Evolutionary conservation across 2,113 vertebrate species (phyloP), one percentile per base, ranked within the genome.

Genomic region (Callionymus lyra): DNA sequence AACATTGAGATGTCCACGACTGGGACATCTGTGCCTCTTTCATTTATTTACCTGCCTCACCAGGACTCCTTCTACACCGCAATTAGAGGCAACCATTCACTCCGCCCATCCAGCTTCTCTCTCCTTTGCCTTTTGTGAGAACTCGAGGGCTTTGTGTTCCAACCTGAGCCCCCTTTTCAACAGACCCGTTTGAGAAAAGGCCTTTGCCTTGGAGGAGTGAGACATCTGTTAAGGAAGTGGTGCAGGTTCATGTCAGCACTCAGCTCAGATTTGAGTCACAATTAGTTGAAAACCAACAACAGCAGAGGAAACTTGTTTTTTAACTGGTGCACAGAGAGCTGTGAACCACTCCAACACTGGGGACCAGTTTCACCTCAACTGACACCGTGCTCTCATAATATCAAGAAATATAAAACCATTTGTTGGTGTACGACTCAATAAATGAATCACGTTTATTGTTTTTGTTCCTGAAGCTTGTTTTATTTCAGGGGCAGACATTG

Each of bases 161-260:
- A 65, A 66, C 65, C 64, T 50, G 57, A 66, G 63, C 65, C 58
- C 21, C 42, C 57, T 63, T 68, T 70, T 72, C 57, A 78, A 36
- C 38, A 12, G 8, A 36, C 33, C 6, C 52, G 21, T 40, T 37
- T 47, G 57, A 61, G 63, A 62, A 64, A 67, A 56, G 50, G 51
- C 60, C 54, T 27, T 16, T 39, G 45, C 64, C 67, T 57, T 47
- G 36, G 57, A 41, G 51, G 56, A 48, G 59, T 61, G 59, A 54
- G 68, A 78, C 77, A 72, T 81, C 67, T 80, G 76, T 72, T 68
- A 42, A 73, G 47, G n/a, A 68, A 72, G 68, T 49, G 62, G 41
- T 44, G 50, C 57, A 53, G 63, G 63, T 77, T 73, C 64, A 57
- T 65, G 68, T 65, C 59, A 44, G 47, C 48, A 63, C 33, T 32